Evolutionary conservation across 2,797 vertebrate genomes (phyloP), one percentile per base, ranked within the genome.

Genomic region (Girardinus metallicus): DNA sequence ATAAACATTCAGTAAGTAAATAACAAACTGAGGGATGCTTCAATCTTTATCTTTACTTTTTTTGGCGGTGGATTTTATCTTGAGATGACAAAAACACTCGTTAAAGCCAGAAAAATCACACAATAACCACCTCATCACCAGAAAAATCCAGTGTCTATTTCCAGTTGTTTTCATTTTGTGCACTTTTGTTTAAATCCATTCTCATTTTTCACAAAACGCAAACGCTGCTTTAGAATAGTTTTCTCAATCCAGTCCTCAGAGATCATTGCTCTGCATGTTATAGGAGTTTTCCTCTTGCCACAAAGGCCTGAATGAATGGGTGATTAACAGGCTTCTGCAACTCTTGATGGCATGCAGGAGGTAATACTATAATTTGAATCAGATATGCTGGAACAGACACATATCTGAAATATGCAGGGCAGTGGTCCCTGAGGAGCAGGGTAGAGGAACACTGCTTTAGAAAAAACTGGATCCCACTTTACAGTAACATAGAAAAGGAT

Each of bases 1-100:
- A 75, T 43, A 75, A 60, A 39, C 53, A 75, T 23, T 43, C 39
- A 60, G 53, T 31, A 36, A 73, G 72, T 34, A 49, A 73, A 73
- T 73, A 79, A 77, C n/a, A 72, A 31, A 73, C 18, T 23, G 21
- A 23, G 41, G 60, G 53, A 60, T 62, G 55, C 31, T 4, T 76
- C 16, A 0, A 8, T 68, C 34, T 75, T 49, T 62, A 44, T 26
- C 49, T 60, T 29, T 74, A 26, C 39, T 5, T 12, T 80, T 80
- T 11, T 16, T 18, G 75, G 10, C 7, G 23, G 6, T 12, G 23
- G 18, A 70, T 46, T 68, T 39, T 51, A 6, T 75, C 39, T 0
- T 41, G 0, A 64, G 43, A 64, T 57, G 44, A 75, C 2, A 78
- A 46, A 75, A 49, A 74, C 16, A 57, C 13, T 23, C 7, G 23